Evolutionary conservation across 2,888 invertebrate genomes (phyloP).

Genomic region (Dicyrtomina minuta): DNA sequence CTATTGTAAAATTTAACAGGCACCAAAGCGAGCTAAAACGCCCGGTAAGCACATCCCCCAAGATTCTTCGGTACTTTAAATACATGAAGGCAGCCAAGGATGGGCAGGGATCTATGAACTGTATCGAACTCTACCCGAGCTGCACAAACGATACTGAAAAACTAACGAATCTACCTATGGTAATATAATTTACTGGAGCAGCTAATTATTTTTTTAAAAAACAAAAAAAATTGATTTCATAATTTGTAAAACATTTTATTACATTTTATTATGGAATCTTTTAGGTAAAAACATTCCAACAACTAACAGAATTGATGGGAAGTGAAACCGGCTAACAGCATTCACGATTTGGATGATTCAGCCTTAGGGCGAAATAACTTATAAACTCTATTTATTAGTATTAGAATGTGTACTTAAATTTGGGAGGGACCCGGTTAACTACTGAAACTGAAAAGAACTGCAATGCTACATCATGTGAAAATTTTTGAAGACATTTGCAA

Average conservation of each 20-base stretch:
- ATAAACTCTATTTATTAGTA: no score
- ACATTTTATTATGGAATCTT: slow-evolving; percentile 8
- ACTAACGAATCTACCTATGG: slow-evolving; percentile 53
- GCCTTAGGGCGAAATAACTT: background rate
- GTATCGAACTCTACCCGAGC: slow-evolving; percentile 51
- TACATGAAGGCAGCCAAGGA: slow-evolving; percentile 84
- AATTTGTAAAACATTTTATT: no score
- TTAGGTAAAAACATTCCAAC: slow-evolving; percentile 52
- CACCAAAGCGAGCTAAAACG: slow-evolving; percentile 81
- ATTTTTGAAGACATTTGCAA: no score
- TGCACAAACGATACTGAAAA: slow-evolving; percentile 52
- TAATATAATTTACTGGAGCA: slow-evolving; percentile 22
- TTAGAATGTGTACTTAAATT: no score
- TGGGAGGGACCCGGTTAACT: no score
- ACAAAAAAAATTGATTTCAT: background rate
- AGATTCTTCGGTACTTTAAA: slow-evolving; percentile 82
- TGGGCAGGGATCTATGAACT: slow-evolving; percentile 51
- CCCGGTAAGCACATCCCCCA: slow-evolving; percentile 81
- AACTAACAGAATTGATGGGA: slow-evolving; percentile 52
- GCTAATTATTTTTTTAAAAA: background rate
- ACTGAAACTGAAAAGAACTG: no score
- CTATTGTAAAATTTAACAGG: slow-evolving; percentile 63
- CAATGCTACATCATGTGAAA: no score
- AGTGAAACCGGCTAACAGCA: slow-evolving; percentile 25
- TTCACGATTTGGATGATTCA: background rate